phyloP scores from a whole-genome alignment of 2,888 invertebrate genomes.

The Iphiclides podalirius region DNA sequence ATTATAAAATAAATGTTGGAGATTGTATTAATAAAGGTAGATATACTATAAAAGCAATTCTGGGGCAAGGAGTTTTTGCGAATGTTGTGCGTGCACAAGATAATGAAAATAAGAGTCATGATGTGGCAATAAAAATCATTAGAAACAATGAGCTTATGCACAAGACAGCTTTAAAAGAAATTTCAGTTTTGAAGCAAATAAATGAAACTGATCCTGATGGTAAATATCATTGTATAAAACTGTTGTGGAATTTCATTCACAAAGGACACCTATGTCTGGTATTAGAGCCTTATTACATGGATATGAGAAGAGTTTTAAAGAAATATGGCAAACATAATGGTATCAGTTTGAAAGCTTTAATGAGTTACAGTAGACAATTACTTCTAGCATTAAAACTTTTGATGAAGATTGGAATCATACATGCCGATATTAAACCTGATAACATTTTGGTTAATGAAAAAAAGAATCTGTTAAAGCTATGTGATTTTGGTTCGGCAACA shows the following conservation, averaged over 20 bases:
- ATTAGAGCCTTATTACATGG: conserved; percentile 97
- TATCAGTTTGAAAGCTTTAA: conserved; percentile 96
- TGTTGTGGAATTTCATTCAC: conserved; percentile 95
- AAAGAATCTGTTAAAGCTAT: conserved; percentile 96
- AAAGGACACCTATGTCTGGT: conserved; percentile 99
- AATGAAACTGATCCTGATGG: conserved; percentile 98
- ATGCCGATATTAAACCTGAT: conserved; percentile 99
- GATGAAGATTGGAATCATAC: conserved; percentile 96
- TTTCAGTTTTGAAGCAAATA: conserved; percentile 93
- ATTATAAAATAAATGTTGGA: conserved; percentile 95
- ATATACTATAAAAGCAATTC: conserved; percentile 96
- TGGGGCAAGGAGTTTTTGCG: conserved; percentile 99
- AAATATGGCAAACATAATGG: conserved; percentile 98
- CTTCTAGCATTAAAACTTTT: conserved; percentile 94
- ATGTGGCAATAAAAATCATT: conserved; percentile 98
- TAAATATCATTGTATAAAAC: conserved; percentile 95
- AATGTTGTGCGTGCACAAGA: conserved; percentile 97
- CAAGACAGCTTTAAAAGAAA: conserved; percentile 97
- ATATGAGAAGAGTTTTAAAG: conserved; percentile 92
- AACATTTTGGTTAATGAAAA: conserved; percentile 99
- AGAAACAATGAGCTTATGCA: conserved; percentile 99
- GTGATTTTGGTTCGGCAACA: conserved; percentile 99
- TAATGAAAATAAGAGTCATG: conserved; percentile 87
- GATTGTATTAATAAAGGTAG: conserved; percentile 89
- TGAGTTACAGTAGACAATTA: conserved; percentile 97